Conservation (phyloP, 2,113 vertebrate species). For the Hypocryptadius cinnamomeus region DNA sequence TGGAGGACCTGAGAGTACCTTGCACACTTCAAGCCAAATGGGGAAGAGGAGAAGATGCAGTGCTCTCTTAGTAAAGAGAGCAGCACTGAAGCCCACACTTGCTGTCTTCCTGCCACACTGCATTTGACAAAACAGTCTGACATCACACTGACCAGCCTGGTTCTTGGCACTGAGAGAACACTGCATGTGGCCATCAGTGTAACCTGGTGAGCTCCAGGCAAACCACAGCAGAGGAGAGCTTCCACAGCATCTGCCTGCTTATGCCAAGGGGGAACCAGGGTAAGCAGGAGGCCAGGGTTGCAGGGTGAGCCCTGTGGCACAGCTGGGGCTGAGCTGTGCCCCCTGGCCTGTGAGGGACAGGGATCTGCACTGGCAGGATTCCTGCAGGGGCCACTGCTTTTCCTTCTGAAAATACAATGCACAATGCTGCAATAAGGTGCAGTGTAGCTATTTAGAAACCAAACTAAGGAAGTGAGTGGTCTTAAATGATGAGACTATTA, state of each 20-base stretch:
- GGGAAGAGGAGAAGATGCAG: background rate
- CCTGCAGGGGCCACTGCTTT: background rate
- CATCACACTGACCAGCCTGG: background rate
- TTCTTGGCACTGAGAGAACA: background rate
- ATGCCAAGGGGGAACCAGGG: too few species aligned
- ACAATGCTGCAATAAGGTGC: background rate
- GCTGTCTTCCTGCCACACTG: background rate
- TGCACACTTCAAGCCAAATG: background rate
- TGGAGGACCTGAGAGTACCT: background rate
- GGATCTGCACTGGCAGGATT: background rate
- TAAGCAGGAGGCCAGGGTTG: background rate
- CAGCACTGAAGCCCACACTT: background rate
- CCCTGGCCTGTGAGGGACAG: background rate
- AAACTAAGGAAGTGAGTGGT: background rate
- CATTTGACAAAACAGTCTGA: too few species aligned
- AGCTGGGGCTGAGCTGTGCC: background rate
- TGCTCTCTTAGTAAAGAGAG: background rate
- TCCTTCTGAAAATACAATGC: background rate
- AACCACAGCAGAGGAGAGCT: background rate
- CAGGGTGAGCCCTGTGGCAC: rapidly evolving
- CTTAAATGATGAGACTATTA: background rate
- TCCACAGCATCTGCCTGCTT: background rate
- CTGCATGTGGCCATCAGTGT: background rate
- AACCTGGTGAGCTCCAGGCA: background rate
- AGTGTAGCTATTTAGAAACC: background rate